Base-by-base conservation (phyloP, 2,797 vertebrate species). In the Anabas testudineus region DNA sequence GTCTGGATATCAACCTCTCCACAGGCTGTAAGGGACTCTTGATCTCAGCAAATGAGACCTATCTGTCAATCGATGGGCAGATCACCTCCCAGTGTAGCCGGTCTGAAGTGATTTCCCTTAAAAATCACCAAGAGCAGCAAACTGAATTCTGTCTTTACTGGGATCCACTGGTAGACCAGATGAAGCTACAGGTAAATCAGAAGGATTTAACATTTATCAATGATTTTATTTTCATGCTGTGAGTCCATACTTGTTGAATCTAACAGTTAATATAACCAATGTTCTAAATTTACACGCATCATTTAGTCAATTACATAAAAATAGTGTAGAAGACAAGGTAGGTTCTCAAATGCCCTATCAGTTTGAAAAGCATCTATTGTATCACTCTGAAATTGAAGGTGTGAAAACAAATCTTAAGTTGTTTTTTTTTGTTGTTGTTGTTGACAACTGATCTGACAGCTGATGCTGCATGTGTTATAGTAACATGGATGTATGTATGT, bases 141-240 rank as follows among this genome's bases (percentile, higher is more conserved):
- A 91, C 24, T 3, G 0, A 1, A 0, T 94, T 95, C 85, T 94
- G 93, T 24, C 67, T 95, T 66, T 26, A 79, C 63, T 94, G 94
- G 93, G 92, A 95, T 48, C 92, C 94, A 0, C 41, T 94, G 52
- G 68, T 91, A 76, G 94, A 94, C 81, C 84, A 45, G 67, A 24
- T 95, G 49, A 80, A 47, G 28, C 72, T 94, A 67, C 9, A 91
- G 70, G 83, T 94, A 47, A 54, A 34, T 53, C 3, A 22, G 2
- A 16, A 14, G 10, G 8, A 37, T 0, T 12, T 18, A 0, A 21
- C n/a, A 32, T 32, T 32, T 32, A n/a, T n/a, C n/a, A 7, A 28
- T 28, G 32, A 34, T 4, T 34, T 4, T 39, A 14, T 39, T 13
- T 4, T 15, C 36, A 4, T 14, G 4, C 2, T 13, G 24, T 2